These are phyloP conservation scores for Magallana angulata DNA, from an alignment of 1,140 invertebrate genomes.

Conservation along the genomic window DNA sequence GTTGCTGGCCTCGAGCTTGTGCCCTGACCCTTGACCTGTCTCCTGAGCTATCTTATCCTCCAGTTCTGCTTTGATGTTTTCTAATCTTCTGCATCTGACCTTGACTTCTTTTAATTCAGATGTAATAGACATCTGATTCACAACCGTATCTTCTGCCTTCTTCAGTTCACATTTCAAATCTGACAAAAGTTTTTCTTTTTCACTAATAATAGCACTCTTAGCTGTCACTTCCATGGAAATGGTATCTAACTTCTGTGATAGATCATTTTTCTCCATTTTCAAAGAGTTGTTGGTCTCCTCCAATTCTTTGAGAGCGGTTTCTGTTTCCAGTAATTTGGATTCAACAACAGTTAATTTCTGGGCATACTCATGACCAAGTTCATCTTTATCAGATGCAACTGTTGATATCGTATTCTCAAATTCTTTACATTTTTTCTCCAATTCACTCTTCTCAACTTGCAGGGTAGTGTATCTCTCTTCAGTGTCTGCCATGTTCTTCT, in stretches of 20 bases:
- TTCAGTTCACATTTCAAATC: neutral
- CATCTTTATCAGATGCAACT: neutral
- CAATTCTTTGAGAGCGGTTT: neutral
- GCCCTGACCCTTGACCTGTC: neutral
- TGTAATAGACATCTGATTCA: slow-evolving; percentile 13
- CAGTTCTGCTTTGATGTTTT: slow-evolving; percentile 9
- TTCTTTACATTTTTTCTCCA: slow-evolving; percentile 46
- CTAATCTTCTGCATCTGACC: neutral
- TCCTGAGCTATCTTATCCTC: slow-evolving; percentile 46
- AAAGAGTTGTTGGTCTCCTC: neutral
- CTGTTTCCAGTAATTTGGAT: neutral
- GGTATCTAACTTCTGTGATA: slow-evolving; percentile 35
- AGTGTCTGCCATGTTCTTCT: slow-evolving; percentile 32
- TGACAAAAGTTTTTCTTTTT: slow-evolving; percentile 26
- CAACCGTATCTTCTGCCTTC: neutral
- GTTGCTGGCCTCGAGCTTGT: neutral
- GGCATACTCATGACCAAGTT: neutral
- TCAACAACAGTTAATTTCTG: neutral
- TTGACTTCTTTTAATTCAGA: slow-evolving; percentile 24
- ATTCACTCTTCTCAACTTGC: slow-evolving; percentile 34
- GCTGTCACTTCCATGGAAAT: slow-evolving; percentile 40
- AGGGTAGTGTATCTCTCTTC: slow-evolving; percentile 36
- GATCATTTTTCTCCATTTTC: slow-evolving; percentile 40
- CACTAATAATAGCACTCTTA: slow-evolving; percentile 36
- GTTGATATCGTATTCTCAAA: slow-evolving; percentile 24